Evolutionary conservation across 2,113 vertebrate species (phyloP), one percentile per base, ranked within the genome.

Genomic region (Myrmecobius fasciatus): DNA sequence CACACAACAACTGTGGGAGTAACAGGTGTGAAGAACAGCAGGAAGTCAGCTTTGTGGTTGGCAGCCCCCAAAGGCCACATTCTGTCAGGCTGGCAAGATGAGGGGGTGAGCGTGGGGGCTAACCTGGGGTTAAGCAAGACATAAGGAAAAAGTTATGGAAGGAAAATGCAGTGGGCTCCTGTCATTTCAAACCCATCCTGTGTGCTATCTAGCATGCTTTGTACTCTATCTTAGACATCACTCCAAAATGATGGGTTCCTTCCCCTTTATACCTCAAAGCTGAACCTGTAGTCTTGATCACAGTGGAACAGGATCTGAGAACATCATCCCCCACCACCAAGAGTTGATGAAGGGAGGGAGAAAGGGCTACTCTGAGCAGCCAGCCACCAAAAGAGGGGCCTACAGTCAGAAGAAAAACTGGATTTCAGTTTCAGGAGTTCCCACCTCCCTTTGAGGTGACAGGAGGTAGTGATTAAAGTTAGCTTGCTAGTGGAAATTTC

Each of bases 1-100:
- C 47, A 5, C n/a, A 0, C 91, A 49, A 96, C 98, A 98, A 98
- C 98, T 97, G 97, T 0, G 14, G 90, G 95, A 51, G 52, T 54
- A 97, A 96, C 98, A 98, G 98, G 97, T 97, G 97, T 53, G 4
- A 52, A 90, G 95, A 96, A 52, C 96, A 22, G 6, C 95, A 97
- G 96, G 97, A 98, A 98, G 56, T 53, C 47, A 31, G 89, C 25
- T 90, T 31, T 90, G 89, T 4, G 89, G 89, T 49, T 12, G 12
- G n/a, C 54, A 31, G 43, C 51, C 93, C 28, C 75, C n/a, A 53
- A 0, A 10, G 51, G 90, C 31, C 43, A 92, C 0, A 0, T 2
- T 52, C 25, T 51, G 26, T 83, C 43, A 47, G 8, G n/a, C 53
- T 95, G 52, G 52, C 49, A 31, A 52, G 54, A 24, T 89, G n/a